Evolutionary conservation across 2,888 invertebrate genomes (phyloP).

Genomic region (Ectropis crepuscularia): DNA sequence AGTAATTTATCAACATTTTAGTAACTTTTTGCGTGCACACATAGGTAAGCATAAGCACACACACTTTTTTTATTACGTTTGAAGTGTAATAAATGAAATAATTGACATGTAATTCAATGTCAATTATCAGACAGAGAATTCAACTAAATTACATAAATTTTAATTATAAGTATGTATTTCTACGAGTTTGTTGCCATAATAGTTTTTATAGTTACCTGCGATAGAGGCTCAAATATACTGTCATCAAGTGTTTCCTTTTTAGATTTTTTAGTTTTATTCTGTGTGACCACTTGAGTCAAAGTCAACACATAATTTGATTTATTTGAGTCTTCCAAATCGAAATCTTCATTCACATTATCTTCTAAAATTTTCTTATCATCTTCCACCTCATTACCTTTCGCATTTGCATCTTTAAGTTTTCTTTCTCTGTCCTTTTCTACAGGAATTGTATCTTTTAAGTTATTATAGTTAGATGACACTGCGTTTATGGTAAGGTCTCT

Average conservation of each 20-base stretch:
- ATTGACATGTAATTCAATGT: too few relatives aligned
- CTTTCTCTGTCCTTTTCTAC: constrained; percentile 46
- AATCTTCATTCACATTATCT: constrained; percentile 52
- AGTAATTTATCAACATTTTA: too few relatives aligned
- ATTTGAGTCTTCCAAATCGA: constrained; percentile 73
- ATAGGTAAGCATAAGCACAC: too few relatives aligned
- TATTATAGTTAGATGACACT: constrained; percentile 80
- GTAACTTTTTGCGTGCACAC: too few relatives aligned
- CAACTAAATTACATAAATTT: too few relatives aligned
- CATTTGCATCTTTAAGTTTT: constrained; percentile 39
- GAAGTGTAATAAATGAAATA: too few relatives aligned
- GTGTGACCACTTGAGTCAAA: constrained; percentile 83
- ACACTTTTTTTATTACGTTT: too few relatives aligned
- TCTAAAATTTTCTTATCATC: constrained; percentile 37
- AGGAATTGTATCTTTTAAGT: constrained; percentile 52
- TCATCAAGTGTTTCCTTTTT: constrained; percentile 53
- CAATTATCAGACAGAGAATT: too few relatives aligned
- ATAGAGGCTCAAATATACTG: constrained; percentile 86
- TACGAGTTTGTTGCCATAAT: not conserved
- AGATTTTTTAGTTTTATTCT: constrained; percentile 44
- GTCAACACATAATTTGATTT: constrained; percentile 89
- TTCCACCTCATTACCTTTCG: constrained; percentile 23
- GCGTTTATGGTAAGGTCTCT: constrained; percentile 84
- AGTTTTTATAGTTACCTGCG: constrained; percentile 76
- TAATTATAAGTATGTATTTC: too few relatives aligned